These are phyloP conservation scores for Acleris holmiana DNA, from an alignment of 2,888 invertebrate species.

Conservation along the genomic window DNA sequence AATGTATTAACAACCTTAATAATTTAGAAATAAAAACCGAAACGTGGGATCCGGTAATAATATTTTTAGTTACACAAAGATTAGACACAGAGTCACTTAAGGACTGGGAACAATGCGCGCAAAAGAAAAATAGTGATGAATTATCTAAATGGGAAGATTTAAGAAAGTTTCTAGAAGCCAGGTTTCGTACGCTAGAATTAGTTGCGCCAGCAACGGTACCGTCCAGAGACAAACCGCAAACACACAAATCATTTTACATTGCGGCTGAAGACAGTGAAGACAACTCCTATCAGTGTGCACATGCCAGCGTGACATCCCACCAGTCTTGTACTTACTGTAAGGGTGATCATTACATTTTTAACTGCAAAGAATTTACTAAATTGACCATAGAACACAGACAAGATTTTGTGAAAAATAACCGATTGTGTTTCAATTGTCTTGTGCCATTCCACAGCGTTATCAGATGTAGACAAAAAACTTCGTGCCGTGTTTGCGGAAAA, in stretches of 20 bases:
- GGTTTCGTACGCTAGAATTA: slow-evolving; percentile 4
- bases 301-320: not conserved
- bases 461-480: slow-evolving; percentile 35
- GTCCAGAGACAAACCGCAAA: not conserved
- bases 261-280: not conserved
- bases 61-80: slow-evolving; percentile 3
- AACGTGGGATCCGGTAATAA: not conserved
- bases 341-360: slow-evolving; percentile 1
- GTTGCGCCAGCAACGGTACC: not conserved
- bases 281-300: not conserved
- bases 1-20: slow-evolving; percentile 16
- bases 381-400: not conserved
- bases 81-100: slow-evolving; percentile 14
- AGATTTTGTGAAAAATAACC: slow-evolving; percentile 9
- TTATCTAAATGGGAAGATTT: slow-evolving; percentile 14
- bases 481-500: slow-evolving; percentile 38
- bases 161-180: slow-evolving; percentile 12
- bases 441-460: slow-evolving; percentile 33
- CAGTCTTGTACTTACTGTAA: not conserved
- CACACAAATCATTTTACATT: not conserved
- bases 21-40: slow-evolving; percentile 1
- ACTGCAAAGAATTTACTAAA: not conserved
- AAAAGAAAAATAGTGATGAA: slow-evolving; percentile 7
- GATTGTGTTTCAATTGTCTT: slow-evolving; percentile 21
- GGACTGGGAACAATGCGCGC: not conserved